Evolutionary conservation across 2,797 vertebrate genomes (phyloP).

Genomic region (Smutsia gigantea): DNA sequence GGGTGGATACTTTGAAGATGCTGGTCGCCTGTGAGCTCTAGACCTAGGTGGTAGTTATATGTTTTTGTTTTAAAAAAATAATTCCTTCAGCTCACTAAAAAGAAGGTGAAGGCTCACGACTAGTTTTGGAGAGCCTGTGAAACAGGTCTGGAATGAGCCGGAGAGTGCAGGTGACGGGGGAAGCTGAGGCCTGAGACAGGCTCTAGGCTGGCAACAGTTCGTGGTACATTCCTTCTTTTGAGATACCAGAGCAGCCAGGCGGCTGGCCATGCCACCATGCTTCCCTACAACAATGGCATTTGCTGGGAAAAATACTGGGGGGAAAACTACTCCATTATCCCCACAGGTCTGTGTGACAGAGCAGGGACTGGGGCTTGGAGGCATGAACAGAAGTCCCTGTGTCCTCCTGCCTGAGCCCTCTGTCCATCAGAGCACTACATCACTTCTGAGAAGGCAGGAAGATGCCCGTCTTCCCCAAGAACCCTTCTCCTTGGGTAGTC

Average conservation of each 20-base stretch:
- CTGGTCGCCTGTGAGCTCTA: background rate
- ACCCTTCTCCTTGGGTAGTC: background rate
- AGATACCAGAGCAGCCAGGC: background rate
- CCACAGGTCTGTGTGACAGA: background rate
- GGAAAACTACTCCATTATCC: background rate
- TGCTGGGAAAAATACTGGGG: background rate
- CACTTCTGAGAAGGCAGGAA: background rate
- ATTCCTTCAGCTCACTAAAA: background rate
- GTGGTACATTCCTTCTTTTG: background rate
- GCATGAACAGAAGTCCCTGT: background rate
- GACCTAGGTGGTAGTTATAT: background rate
- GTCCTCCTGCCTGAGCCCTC: background rate
- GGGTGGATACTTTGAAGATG: background rate
- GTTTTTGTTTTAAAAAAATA: background rate
- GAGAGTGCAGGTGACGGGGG: background rate
- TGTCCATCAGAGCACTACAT: fast-evolving
- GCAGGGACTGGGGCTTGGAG: background rate
- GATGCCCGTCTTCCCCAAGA: background rate
- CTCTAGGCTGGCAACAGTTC: background rate
- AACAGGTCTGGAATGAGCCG: background rate
- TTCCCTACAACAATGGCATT: background rate
- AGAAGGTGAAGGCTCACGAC: background rate
- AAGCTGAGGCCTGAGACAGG: background rate
- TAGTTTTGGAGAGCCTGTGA: background rate
- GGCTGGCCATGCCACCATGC: background rate